phyloP scores from a whole-genome alignment of 2,797 vertebrate species.

The Dicrostonyx torquatus region DNA sequence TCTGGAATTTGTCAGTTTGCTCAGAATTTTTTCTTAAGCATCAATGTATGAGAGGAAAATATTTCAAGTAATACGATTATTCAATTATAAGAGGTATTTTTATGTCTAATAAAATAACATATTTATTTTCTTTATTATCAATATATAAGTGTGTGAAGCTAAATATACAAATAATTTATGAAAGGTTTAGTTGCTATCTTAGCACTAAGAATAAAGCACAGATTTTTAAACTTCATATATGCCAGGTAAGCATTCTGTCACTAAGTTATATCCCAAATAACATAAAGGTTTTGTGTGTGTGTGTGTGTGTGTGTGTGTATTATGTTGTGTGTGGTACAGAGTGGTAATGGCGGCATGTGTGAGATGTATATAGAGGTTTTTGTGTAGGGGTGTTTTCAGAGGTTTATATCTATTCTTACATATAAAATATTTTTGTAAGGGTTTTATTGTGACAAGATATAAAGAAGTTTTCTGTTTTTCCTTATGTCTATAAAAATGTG shows the following conservation, averaged over 20 bases:
- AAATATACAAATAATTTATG: not conserved
- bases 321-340: not conserved
- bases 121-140: not conserved
- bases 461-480: not conserved
- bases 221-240: not conserved
- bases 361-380: rapidly evolving
- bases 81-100: not conserved
- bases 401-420: not conserved
- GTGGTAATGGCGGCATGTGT: not conserved
- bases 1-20: not conserved
- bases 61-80: not conserved
- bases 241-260: not conserved
- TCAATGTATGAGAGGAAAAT: not conserved
- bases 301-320: not conserved
- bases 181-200: not conserved
- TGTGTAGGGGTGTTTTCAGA: not conserved
- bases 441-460: not conserved
- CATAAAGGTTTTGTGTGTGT: not conserved
- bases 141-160: not conserved
- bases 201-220: not conserved
- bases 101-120: not conserved
- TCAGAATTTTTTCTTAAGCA: not conserved
- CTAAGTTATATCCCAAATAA: not conserved
- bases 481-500: not conserved
- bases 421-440: not conserved